Percentiles rank a stretch among this genome's conserved stretches.
Evolutionary conservation across 2,113 vertebrate genomes (phyloP).

Genomic region (Nanger granti): DNA sequence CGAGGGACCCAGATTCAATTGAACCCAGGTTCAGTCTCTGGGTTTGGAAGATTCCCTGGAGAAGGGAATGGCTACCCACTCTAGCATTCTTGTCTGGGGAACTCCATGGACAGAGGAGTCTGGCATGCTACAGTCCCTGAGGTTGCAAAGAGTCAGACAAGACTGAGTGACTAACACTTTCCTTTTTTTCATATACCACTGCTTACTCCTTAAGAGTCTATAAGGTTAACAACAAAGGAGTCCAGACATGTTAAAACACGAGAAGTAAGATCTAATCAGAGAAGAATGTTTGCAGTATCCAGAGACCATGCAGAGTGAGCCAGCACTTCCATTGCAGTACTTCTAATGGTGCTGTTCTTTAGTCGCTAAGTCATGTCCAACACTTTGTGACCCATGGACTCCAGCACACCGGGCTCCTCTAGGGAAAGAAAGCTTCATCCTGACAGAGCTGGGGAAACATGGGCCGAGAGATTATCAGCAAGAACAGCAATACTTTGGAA

Average conservation of each 20-base stretch:
- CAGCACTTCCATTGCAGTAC: neutral
- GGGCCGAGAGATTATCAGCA: neutral
- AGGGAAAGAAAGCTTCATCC: neutral
- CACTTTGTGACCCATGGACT: neutral
- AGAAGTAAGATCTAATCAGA: neutral
- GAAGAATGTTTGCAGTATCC: neutral
- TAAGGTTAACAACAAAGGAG: neutral
- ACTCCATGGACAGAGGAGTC: neutral
- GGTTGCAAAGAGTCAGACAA: neutral
- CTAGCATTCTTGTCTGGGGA: neutral
- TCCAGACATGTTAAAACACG: neutral
- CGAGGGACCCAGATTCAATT: rapidly evolving
- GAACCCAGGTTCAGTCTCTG: neutral
- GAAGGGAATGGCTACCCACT: neutral
- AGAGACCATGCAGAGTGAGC: neutral
- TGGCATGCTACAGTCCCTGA: neutral
- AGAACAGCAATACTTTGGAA: neutral
- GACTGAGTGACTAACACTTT: neutral
- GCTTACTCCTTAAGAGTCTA: neutral
- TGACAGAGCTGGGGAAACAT: neutral
- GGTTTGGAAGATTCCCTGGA: neutral
- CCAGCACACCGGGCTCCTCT: neutral
- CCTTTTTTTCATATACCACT: neutral
- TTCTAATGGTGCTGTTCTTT: neutral
- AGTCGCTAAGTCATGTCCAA: neutral